phyloP scores from a whole-genome alignment of 2,113 vertebrate genomes.

The Tiliqua scincoides region DNA sequence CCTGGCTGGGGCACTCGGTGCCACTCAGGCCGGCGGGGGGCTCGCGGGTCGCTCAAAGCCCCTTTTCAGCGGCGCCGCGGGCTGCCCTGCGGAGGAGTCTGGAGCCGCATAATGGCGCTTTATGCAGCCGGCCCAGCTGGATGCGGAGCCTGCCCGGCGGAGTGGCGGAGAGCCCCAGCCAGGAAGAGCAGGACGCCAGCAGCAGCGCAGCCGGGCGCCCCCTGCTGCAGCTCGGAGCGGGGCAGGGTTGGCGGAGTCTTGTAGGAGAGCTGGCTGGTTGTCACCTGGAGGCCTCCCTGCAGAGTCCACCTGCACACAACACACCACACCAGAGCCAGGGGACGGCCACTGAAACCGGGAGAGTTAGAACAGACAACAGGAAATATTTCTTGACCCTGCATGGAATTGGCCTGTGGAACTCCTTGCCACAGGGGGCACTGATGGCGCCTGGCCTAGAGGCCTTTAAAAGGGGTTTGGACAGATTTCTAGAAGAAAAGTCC shows the following conservation, averaged over 20 bases:
- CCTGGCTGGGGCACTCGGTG: conserved; percentile 74
- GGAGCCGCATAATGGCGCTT: conserved; percentile 84
- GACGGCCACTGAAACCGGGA: no score
- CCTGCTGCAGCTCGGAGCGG: neutral
- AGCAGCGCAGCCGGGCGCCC: conserved; percentile 18
- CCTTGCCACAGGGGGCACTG: no score
- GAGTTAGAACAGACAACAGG: no score
- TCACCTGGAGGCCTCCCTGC: no score
- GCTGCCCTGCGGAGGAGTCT: conserved; percentile 83
- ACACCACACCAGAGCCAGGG: no score
- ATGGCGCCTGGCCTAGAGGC: no score
- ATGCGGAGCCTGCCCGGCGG: conserved; percentile 49
- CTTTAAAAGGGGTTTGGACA: no score
- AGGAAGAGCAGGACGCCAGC: no score
- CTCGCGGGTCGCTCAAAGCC: conserved; percentile 78
- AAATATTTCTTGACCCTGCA: no score
- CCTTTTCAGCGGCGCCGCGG: conserved; percentile 83
- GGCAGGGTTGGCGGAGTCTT: neutral
- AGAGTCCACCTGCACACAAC: no score
- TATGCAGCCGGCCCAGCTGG: conserved; percentile 81
- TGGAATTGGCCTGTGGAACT: no score
- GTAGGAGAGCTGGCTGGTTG: neutral
- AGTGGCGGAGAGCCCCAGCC: conserved; percentile 77
- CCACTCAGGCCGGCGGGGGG: conserved; percentile 80
- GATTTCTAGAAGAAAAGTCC: no score